Percentiles rank a stretch among this genome's conserved stretches.
Conservation (phyloP, 2,888 invertebrate species). For the Therioaphis trifolii region DNA sequence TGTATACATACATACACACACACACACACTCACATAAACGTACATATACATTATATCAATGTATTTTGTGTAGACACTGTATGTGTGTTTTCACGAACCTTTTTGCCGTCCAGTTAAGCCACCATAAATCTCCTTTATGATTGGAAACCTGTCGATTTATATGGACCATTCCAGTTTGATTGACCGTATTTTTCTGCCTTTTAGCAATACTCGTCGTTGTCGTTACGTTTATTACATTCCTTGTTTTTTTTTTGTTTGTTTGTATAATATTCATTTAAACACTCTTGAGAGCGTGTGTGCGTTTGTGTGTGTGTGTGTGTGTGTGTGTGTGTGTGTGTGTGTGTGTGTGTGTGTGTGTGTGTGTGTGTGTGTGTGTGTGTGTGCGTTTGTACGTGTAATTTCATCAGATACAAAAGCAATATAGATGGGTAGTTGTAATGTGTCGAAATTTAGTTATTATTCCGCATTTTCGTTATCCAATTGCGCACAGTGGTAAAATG, state of each 20-base stretch:
- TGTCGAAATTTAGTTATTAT: too few relatives aligned
- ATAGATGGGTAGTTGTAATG: background rate
- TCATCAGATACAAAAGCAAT: background rate
- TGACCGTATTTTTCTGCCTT: conserved; percentile 21
- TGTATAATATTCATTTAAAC: background rate
- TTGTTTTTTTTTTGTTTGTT: background rate
- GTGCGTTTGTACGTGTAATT: too few relatives aligned
- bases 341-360: too few relatives aligned
- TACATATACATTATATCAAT: background rate
- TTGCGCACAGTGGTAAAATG: background rate
- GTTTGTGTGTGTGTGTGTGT: background rate
- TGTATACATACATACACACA: too few relatives aligned
- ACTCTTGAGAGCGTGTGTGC: background rate
- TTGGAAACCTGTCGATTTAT: conserved; percentile 49
- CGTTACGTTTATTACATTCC: background rate
- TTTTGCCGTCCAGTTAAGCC: conserved; percentile 20
- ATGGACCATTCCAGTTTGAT: conserved; percentile 32
- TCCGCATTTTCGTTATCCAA: too few relatives aligned
- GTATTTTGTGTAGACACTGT: background rate
- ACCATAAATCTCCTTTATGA: conserved; percentile 54
- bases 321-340: background rate
- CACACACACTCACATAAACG: too few relatives aligned
- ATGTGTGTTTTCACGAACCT: background rate
- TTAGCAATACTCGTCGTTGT: background rate
- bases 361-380: too few relatives aligned